Evolutionary conservation across 2,797 vertebrate genomes (phyloP).

Genomic region (Halcyon badia): DNA sequence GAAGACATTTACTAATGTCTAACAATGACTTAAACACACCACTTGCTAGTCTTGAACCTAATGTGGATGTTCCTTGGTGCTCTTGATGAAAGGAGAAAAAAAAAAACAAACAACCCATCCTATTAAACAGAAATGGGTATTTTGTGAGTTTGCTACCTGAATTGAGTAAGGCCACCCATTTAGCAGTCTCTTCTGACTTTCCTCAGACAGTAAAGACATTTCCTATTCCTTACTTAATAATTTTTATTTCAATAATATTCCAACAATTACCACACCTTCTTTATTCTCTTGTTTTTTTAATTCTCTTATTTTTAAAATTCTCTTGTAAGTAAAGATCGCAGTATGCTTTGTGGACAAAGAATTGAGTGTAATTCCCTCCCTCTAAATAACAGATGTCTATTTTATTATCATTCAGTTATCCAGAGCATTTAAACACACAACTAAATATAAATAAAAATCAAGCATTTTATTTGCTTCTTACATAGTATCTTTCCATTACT

Average conservation of each 20-base stretch:
- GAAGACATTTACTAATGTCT: neutral
- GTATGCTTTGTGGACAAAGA: neutral
- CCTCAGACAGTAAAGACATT: no score
- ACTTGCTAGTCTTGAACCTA: neutral
- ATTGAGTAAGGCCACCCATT: neutral
- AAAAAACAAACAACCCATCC: neutral
- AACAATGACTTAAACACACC: neutral
- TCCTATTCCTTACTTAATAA: neutral
- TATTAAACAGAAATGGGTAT: neutral
- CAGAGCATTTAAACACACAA: neutral
- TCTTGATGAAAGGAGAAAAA: neutral
- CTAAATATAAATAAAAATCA: neutral
- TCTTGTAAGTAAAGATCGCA: neutral
- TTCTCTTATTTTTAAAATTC: neutral
- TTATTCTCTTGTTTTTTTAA: neutral
- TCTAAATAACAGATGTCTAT: neutral
- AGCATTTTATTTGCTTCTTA: neutral
- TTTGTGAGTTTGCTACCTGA: neutral
- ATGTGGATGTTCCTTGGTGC: neutral
- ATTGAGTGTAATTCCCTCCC: neutral
- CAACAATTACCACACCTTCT: rapidly evolving
- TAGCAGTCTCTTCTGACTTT: no score
- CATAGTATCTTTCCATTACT: neutral
- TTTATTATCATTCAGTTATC: neutral
- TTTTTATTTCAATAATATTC: neutral